Evolutionary conservation across 2,888 invertebrate species (phyloP), one percentile per base, ranked within the genome.

Genomic region (Watsonalla cultraria): DNA sequence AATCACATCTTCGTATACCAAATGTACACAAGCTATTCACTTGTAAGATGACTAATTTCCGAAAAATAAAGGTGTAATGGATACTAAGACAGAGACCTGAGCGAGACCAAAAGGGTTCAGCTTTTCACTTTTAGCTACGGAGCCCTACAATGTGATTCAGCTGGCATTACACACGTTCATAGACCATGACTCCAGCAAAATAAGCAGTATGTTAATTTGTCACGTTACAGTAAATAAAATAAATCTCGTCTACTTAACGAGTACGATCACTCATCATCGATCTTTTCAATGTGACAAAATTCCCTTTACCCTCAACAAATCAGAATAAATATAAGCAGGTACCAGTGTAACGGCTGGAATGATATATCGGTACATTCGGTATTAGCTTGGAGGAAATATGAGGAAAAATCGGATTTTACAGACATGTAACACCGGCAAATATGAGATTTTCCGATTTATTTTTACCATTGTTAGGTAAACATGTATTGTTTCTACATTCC

Each of bases 211-310:
- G 11, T 6, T 11, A 2, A 15, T 34, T 9, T 15, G n/a, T 46
- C 6, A 46, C 9, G 24, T 9, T 33, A 11, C 46, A 8, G 33
- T 11, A 8, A 47, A 47, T 14, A 47, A 11, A 33, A 47, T 24
- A 11, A 37, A 37, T 49, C 14, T 7, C 49, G 14, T 14, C 15
- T 15, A 14, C 47, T 24, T 24, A 35, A n/a, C n/a, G 35, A 48
- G 13, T 37, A 37, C 7, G 13, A 48, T 39, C 49, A 49, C 9
- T 49, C 49, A 11, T 39, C 49, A 49, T 49, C 35, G 14, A 54
- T 57, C 57, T 52, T 45, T 52, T 52, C 24, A 39, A 34, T 46
- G 35, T 53, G 52, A 54, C 54, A 57, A 45, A 47, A 47, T 45
- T 24, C 15, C 37, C 50, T 35, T 35, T 15, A 9, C 51, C 35